Conservation (phyloP, 2,888 invertebrate species). For the Lasius platythorax region DNA sequence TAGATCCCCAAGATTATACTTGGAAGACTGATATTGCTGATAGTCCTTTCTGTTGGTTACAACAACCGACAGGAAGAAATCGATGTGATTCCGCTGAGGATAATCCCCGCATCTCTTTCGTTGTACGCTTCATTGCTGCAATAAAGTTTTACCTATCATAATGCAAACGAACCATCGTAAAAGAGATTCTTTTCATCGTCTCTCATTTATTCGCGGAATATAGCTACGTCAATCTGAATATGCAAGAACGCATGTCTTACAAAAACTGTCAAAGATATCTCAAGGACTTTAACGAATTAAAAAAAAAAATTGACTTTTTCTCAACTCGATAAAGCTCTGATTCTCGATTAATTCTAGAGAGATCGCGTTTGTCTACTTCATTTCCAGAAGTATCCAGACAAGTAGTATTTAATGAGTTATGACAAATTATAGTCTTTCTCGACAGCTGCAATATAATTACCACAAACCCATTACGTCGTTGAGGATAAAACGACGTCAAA, state of each 20-base stretch:
- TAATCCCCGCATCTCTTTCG: slow-evolving; percentile 19
- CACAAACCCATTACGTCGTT: slow-evolving; percentile 15
- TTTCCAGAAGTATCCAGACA: background rate
- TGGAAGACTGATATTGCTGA: slow-evolving; percentile 6
- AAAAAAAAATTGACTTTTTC: slow-evolving; percentile 10
- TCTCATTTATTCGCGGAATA: slow-evolving; percentile 11
- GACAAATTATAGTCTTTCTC: slow-evolving; percentile 17
- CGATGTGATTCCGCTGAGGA: slow-evolving; percentile 23
- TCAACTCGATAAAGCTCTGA: background rate
- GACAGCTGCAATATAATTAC: slow-evolving; percentile 36
- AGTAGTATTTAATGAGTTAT: background rate
- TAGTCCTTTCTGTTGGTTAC: slow-evolving; percentile 17
- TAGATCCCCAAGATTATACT: slow-evolving; percentile 8
- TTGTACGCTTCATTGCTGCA: slow-evolving; percentile 36
- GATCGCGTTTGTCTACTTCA: background rate
- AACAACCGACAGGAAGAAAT: slow-evolving; percentile 27
- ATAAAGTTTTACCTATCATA: slow-evolving; percentile 30
- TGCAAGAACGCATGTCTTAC: background rate
- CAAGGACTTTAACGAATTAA: background rate
- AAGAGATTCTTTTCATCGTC: slow-evolving; percentile 7
- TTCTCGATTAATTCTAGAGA: slow-evolving; percentile 12
- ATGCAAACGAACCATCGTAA: slow-evolving; percentile 39
- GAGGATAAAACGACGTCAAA: slow-evolving; percentile 8
- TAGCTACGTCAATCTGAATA: slow-evolving; percentile 15
- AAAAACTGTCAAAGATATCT: slow-evolving; percentile 13